Conservation (phyloP, 2,888 invertebrate genomes). For the Catocala fraxini region DNA sequence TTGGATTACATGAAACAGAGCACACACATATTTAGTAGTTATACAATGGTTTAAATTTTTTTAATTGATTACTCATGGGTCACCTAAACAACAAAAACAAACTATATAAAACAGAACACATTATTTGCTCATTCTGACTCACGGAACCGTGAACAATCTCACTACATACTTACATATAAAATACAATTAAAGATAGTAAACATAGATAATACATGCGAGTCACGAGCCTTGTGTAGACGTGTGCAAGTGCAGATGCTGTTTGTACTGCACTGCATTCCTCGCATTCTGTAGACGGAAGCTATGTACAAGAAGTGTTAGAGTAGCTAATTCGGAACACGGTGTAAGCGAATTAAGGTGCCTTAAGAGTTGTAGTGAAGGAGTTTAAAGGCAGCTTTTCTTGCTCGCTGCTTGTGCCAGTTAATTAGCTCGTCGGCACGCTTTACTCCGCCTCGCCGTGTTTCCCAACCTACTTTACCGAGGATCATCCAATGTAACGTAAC, state of each 20-base stretch:
- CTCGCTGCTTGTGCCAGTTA: constrained; percentile 53
- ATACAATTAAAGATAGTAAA: constrained; percentile 30
- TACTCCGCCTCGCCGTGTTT: constrained; percentile 39
- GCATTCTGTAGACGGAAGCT: constrained; percentile 17
- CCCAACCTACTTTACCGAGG: constrained; percentile 40
- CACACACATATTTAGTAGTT: too few species aligned
- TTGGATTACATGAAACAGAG: too few species aligned
- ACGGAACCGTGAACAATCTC: background rate
- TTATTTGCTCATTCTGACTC: background rate
- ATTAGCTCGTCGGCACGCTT: constrained; percentile 62
- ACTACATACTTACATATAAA: constrained; percentile 6
- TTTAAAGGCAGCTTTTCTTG: constrained; percentile 57
- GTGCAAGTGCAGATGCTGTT: constrained; percentile 20
- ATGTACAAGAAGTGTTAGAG: constrained; percentile 34
- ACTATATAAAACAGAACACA: background rate
- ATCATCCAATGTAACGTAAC: constrained; percentile 48
- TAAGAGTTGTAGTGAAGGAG: constrained; percentile 55
- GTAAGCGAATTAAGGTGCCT: constrained; percentile 57
- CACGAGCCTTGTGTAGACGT: constrained; percentile 19
- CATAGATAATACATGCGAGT: constrained; percentile 30
- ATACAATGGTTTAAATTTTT: too few species aligned
- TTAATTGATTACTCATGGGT: too few species aligned
- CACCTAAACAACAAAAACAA: background rate
- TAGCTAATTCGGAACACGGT: constrained; percentile 40
- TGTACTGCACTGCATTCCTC: constrained; percentile 23